Base-by-base conservation (phyloP, 2,888 invertebrate species). In the Plemyria rubiginata region DNA sequence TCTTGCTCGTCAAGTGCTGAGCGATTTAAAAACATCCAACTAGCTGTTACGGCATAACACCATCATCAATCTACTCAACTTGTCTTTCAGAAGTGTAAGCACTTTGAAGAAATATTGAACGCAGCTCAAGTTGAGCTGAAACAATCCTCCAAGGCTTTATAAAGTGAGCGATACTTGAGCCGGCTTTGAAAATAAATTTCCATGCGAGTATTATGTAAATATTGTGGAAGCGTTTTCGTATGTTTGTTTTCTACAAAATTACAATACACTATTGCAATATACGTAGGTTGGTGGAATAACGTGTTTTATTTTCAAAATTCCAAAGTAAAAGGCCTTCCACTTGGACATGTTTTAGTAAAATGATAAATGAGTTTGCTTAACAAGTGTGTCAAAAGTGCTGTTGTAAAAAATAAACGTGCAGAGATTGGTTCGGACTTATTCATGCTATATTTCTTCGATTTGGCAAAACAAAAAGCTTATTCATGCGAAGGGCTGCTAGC, bases 91-190 rank as follows among this genome's bases (percentile, higher is more conserved):
- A 66, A 71, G 66, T 52, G 29, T 57, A 57, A 65, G 69, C 54
- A 48, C 49, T 59, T 66, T 65, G 62, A 62, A 64, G 51, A 49
- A 49, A 56, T 60, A 60, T 61, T 46, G 57, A 52, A 49, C 46
- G 52, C 46, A 38, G 52, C 51, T 51, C 65, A 75, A 70, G 67
- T 74, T 73, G 75, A 78, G 76, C 73, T 74, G 71, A 78, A 82
- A 84, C 85, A 85, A 85, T 85, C 83, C 84, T 86, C 87, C 81
- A 80, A 60, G 77, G 78, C 72, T 78, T 78, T 75, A 60, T 51
- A 61, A 65, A 60, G 60, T 57, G 60, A 71, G 54, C 46, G 65
- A 70, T 66, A 63, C 67, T 70, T 66, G 60, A 67, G 66, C 65
- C 64, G 67, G 72, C 70, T 72, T 72, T 60, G 66, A 32, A 63